A percentile compares a stretch with the other conserved stretches of the same genome.
Evolutionary conservation across 2,797 vertebrate genomes (phyloP).

Genomic region (Holocentrus rufus): DNA sequence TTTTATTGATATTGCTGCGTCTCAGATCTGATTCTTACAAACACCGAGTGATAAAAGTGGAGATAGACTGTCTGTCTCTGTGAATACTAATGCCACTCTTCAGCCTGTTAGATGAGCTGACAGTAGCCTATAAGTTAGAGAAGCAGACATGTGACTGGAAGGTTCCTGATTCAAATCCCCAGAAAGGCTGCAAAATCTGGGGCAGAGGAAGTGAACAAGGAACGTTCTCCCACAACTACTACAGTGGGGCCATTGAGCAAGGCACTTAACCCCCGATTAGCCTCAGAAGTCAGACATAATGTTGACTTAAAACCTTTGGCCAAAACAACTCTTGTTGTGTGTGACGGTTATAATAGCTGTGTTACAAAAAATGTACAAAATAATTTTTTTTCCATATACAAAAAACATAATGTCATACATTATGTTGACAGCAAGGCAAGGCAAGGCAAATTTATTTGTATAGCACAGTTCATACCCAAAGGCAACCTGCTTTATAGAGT

Average conservation of each 20-base stretch:
- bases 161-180: slow-evolving; percentile 31
- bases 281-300: no score
- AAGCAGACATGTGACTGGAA: slow-evolving; percentile 34
- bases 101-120: slow-evolving; percentile 28
- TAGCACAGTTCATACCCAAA: no score
- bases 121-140: slow-evolving; percentile 34
- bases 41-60: slow-evolving; percentile 74
- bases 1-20: slow-evolving; percentile 83
- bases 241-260: not conserved
- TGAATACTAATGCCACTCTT: slow-evolving; percentile 75
- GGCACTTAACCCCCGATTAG: not conserved
- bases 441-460: no score
- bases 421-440: no score
- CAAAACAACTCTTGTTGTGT: no score
- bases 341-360: no score
- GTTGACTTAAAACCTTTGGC: no score
- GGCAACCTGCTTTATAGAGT: no score
- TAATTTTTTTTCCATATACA: no score
- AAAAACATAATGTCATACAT: no score
- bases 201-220: slow-evolving; percentile 23
- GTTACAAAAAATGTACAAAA: no score
- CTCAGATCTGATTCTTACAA: slow-evolving; percentile 81
- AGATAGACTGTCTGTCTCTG: slow-evolving; percentile 74
- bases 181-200: slow-evolving; percentile 26
- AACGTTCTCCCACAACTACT: not conserved